Evolutionary conservation across 2,797 vertebrate genomes (phyloP).

Genomic region (Rhynchotus rufescens): DNA sequence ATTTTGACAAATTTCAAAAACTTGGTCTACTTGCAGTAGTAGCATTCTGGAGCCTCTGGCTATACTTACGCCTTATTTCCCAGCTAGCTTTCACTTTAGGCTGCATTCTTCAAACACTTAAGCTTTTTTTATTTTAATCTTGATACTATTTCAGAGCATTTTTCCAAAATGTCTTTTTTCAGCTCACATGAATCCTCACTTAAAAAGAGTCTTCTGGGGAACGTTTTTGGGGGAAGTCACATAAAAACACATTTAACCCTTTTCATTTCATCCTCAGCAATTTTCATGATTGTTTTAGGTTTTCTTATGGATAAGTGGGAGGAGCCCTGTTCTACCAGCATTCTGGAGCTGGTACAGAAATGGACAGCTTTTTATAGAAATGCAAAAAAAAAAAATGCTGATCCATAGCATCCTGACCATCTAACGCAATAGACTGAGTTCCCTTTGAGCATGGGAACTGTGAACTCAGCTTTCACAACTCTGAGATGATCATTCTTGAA

Average conservation of each 20-base stretch:
- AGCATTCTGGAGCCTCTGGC: neutral
- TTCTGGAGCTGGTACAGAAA: neutral
- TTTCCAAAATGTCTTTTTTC: neutral
- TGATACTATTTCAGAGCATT: neutral
- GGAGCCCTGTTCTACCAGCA: neutral
- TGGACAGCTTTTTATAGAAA: neutral
- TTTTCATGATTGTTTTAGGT: neutral
- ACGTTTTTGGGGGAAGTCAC: neutral
- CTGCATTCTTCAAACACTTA: neutral
- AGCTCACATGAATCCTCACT: neutral
- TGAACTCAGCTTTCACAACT: neutral
- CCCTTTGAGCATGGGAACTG: neutral
- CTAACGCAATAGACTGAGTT: neutral
- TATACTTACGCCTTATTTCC: neutral
- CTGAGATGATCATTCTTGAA: neutral
- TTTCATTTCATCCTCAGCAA: neutral
- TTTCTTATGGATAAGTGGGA: neutral
- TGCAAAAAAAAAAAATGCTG: neutral
- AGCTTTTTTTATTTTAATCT: neutral
- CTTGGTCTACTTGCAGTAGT: neutral
- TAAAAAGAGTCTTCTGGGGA: neutral
- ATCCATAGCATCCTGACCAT: neutral
- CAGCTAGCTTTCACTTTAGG: slow-evolving; percentile 18
- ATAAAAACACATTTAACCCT: slow-evolving; percentile 1
- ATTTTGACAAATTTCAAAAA: neutral